Conservation (phyloP, 1,140 invertebrate genomes). For the Polyergus mexicanus region DNA sequence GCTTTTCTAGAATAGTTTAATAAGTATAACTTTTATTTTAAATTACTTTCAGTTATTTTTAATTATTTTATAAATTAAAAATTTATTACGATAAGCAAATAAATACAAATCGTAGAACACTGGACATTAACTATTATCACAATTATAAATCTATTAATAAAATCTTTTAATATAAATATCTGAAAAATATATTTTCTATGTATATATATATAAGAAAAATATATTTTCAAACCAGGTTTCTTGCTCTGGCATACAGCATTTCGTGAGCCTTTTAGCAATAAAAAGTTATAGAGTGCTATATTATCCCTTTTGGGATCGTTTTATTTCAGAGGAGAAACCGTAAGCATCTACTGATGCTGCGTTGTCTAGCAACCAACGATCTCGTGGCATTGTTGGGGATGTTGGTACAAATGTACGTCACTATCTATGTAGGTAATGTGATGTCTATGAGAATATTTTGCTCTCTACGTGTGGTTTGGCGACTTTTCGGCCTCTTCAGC, state of each 20-base stretch:
- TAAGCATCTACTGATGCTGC: constrained; percentile 93
- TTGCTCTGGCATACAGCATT: not conserved
- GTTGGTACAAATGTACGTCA: constrained; percentile 88
- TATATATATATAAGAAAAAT: not conserved
- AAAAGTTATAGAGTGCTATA: not conserved
- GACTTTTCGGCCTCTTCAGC: constrained; percentile 94
- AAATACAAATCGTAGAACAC: too few species aligned
- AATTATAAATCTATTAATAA: too few species aligned
- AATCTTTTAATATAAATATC: too few species aligned
- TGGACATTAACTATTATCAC: too few species aligned
- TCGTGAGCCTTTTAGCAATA: not conserved
- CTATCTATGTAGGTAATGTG: constrained; percentile 85
- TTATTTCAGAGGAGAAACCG: constrained; percentile 90
- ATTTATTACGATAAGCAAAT: too few species aligned
- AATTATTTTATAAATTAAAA: not conserved
- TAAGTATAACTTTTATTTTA: not conserved
- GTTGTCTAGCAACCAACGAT: constrained; percentile 93
- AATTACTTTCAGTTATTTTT: not conserved
- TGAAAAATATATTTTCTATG: too few species aligned
- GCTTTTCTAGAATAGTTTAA: not conserved
- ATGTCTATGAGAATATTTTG: constrained; percentile 87
- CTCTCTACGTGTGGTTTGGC: constrained; percentile 90
- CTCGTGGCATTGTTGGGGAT: constrained; percentile 92
- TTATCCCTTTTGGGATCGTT: not conserved
- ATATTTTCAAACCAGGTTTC: not conserved